Conservation (phyloP, 2,888 invertebrate genomes). For the Tinea semifulvella region DNA sequence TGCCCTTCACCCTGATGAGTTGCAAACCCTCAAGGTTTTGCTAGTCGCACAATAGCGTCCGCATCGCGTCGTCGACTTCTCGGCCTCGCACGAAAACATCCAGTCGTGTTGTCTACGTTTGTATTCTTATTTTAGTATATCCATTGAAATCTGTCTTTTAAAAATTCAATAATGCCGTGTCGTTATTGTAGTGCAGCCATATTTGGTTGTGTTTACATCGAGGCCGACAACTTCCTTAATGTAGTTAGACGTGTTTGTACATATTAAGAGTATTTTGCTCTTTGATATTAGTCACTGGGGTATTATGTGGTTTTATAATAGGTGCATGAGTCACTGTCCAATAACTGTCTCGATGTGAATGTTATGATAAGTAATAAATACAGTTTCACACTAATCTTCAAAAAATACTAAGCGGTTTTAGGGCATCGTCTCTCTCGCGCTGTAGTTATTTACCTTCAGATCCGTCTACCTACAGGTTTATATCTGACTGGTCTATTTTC, state of each 20-base stretch:
- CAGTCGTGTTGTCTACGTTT: conserved; percentile 1
- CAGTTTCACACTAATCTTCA: too few species aligned
- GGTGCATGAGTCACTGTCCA: neutral
- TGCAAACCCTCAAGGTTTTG: conserved; percentile 14
- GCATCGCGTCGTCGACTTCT: neutral
- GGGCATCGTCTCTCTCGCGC: too few species aligned
- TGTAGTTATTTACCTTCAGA: too few species aligned
- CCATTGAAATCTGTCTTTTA: neutral
- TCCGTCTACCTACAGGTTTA: too few species aligned
- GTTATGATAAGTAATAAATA: too few species aligned
- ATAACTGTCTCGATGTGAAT: too few species aligned
- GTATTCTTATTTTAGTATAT: neutral
- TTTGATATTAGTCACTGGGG: conserved; percentile 9
- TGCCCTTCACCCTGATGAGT: conserved; percentile 16
- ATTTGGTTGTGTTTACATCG: conserved; percentile 11
- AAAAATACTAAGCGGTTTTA: too few species aligned
- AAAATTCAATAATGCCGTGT: neutral
- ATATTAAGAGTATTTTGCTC: conserved; percentile 11
- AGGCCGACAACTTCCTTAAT: conserved; percentile 13
- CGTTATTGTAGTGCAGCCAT: conserved; percentile 9
- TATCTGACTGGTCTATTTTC: too few species aligned
- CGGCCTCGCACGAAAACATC: conserved; percentile 12
- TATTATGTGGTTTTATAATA: conserved; percentile 7
- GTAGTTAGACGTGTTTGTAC: conserved; percentile 8
- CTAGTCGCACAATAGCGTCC: neutral